Conservation (phyloP, 2,888 invertebrate species). For the Pachymerium ferrugineum region DNA sequence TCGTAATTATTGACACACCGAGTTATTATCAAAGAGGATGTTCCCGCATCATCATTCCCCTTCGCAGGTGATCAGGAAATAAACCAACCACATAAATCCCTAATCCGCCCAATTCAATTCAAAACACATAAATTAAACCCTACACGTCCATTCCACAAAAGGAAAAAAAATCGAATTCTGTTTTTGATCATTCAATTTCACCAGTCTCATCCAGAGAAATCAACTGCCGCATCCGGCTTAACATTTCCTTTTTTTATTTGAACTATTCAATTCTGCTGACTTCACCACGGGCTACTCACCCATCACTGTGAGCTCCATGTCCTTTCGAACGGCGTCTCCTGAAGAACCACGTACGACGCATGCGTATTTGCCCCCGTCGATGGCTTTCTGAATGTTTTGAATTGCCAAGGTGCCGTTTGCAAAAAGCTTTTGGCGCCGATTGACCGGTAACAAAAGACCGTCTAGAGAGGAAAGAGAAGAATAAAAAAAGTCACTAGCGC, state of each 20-base stretch:
- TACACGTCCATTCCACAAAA: too few relatives aligned
- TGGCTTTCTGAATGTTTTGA: conserved; percentile 31
- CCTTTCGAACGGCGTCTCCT: conserved; percentile 56
- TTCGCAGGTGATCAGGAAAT: too few relatives aligned
- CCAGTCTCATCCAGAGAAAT: too few relatives aligned
- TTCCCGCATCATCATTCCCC: too few relatives aligned
- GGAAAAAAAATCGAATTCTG: too few relatives aligned
- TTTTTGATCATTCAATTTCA: too few relatives aligned
- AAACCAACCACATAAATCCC: too few relatives aligned
- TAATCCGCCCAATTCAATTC: too few relatives aligned
- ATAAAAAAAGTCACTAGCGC: background rate
- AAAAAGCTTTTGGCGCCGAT: conserved; percentile 33
- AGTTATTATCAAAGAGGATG: too few relatives aligned
- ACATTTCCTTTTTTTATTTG: background rate
- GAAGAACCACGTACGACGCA: conserved; percentile 60
- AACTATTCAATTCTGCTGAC: background rate
- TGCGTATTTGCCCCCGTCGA: conserved; percentile 34
- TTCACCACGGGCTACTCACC: conserved; percentile 23
- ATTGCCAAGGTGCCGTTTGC: conserved; percentile 34
- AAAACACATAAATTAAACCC: too few relatives aligned
- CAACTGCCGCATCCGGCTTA: background rate
- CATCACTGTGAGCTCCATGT: conserved; percentile 32
- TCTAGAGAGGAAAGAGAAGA: conserved; percentile 49
- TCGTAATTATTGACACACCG: too few relatives aligned
- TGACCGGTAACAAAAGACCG: conserved; percentile 60